Conservation (phyloP, 2,888 invertebrate species). For the Hirtodrosophila confusa region DNA sequence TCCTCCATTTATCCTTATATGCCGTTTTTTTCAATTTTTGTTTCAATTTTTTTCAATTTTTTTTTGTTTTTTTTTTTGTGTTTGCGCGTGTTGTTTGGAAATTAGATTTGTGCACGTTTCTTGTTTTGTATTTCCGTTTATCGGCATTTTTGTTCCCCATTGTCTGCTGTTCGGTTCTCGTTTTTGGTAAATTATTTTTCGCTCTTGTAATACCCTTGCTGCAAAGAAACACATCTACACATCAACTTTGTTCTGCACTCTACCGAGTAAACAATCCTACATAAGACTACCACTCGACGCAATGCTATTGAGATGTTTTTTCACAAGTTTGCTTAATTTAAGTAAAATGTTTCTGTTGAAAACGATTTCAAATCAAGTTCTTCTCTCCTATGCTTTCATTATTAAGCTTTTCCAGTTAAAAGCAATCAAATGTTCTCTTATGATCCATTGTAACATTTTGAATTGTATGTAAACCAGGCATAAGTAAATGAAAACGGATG, state of each 20-base stretch:
- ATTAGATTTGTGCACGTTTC: conserved; percentile 78
- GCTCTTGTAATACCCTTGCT: conserved; percentile 4
- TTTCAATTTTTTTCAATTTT: conserved; percentile 10
- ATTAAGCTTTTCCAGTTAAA: too few species aligned
- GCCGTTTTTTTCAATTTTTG: conserved; percentile 2
- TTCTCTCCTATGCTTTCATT: too few species aligned
- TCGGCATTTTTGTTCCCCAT: conserved; percentile 53
- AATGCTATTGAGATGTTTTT: too few species aligned
- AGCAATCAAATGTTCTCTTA: too few species aligned
- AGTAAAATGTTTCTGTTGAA: too few species aligned
- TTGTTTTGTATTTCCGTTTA: conserved; percentile 74
- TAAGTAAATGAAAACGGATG: too few species aligned
- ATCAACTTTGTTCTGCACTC: background rate
- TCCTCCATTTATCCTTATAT: conserved; percentile 20
- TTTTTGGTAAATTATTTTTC: conserved; percentile 8
- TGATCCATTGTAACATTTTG: too few species aligned
- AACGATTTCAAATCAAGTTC: too few species aligned
- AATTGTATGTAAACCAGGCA: too few species aligned
- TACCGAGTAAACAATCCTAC: too few species aligned
- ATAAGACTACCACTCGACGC: too few species aligned
- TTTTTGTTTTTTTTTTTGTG: conserved; percentile 10
- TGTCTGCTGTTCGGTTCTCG: conserved; percentile 22
- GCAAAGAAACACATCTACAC: background rate
- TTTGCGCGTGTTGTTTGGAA: conserved; percentile 73
- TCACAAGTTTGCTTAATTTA: too few species aligned